These are phyloP conservation scores for Ramphastos sulfuratus DNA, from an alignment of 2,113 vertebrate genomes.

Conservation along the genomic window DNA sequence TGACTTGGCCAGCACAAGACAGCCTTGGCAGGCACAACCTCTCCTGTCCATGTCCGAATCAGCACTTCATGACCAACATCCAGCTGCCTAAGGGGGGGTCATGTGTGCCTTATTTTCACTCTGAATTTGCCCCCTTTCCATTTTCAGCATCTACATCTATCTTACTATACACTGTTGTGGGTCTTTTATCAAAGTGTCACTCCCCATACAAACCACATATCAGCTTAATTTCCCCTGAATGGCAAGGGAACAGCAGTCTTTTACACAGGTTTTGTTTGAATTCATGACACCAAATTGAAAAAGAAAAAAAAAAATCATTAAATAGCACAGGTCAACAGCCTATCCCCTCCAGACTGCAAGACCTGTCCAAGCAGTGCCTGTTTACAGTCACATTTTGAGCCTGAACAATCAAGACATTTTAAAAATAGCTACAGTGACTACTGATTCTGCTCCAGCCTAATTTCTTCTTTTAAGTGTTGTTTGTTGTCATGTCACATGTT, in stretches of 20 bases:
- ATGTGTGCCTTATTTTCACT: background rate
- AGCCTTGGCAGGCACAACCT: background rate
- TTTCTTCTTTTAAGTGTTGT: background rate
- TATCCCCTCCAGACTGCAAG: background rate
- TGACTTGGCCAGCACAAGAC: fast-evolving
- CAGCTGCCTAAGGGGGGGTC: background rate
- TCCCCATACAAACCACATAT: background rate
- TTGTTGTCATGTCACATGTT: background rate
- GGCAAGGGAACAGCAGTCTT: background rate
- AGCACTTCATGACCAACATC: background rate
- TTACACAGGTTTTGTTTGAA: background rate
- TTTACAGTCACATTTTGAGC: background rate
- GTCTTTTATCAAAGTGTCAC: background rate
- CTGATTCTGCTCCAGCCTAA: background rate
- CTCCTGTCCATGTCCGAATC: background rate
- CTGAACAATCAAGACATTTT: background rate
- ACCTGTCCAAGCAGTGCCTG: background rate
- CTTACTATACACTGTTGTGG: background rate
- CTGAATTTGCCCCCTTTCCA: background rate
- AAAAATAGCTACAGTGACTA: background rate
- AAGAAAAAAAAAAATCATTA: background rate
- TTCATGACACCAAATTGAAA: background rate
- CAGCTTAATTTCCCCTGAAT: background rate
- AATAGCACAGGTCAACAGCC: background rate
- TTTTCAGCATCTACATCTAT: background rate